Evolutionary conservation across 2,888 invertebrate genomes (phyloP), one percentile per base, ranked within the genome.

Genomic region (Drosophila cracens): DNA sequence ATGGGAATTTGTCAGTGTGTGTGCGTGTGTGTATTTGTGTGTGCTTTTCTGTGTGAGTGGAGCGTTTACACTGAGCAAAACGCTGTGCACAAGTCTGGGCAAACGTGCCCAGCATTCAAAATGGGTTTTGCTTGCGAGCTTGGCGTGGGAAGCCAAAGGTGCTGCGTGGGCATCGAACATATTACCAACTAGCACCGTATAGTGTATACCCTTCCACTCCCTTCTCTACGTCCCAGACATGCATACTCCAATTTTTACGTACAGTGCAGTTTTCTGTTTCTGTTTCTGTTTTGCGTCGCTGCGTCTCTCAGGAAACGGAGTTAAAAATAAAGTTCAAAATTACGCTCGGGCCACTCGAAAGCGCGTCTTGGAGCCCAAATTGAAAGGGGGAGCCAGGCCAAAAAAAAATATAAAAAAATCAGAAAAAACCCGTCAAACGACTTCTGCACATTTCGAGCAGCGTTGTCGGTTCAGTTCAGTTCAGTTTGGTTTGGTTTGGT

Each of bases 381-480:
- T 75, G 69, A 82, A 76, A 69, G 73, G 74, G 80, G 53, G 66
- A 51, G 56, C 57, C 48, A 33, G 21, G 36, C 36, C 25, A 33
- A 53, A 16, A 38, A 21, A 51, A 36, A 36, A 34, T n/a, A n/a
- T n/a, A 34, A 36, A 25, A 51, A 18, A 34, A 25, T 34, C 25
- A 21, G 21, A 13, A 4, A 36, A 78, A 76, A 90, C 86, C 86
- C 74, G 86, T 79, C 88, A 70, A 82, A 63, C 81, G 78, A 90
- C 91, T 91, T 85, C 91, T 91, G 90, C 82, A 87, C 77, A 84
- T 90, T 90, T 87, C 60, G 76, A 83, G 84, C 91, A 89, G 90
- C 77, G 81, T 62, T 60, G 61, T 53, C 58, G 70, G 51, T 57
- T 43, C 27, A 56, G 38, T 29, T 53, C 34, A 53, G 52, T 38